Evolutionary conservation across 1,140 invertebrate species (phyloP).

Genomic region (roundworm (Caenorhabditis elegans)): DNA sequence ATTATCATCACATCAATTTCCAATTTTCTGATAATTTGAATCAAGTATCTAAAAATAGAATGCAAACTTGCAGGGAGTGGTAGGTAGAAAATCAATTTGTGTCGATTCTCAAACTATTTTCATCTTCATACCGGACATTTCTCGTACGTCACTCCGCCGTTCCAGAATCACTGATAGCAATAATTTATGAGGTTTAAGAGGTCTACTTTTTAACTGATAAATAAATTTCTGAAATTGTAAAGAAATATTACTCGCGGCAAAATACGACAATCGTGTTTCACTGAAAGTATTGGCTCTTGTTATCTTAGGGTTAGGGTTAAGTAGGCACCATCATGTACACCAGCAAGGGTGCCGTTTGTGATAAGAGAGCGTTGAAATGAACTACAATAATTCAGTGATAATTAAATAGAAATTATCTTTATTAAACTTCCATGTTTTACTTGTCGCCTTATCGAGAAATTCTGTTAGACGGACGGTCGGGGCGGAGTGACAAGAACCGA

Average conservation of each 20-base stretch:
- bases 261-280: no score
- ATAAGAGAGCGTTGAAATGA: not conserved
- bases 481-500: not conserved
- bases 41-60: slow-evolving; percentile 9
- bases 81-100: not conserved
- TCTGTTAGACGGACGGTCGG: not conserved
- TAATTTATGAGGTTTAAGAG: slow-evolving; percentile 11
- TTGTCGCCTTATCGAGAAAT: not conserved
- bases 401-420: not conserved
- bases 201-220: not conserved
- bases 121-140: not conserved
- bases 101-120: no score
- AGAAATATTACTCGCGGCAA: no score
- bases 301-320: no score
- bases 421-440: no score
- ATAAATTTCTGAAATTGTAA: no score
- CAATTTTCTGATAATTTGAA: not conserved
- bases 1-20: not conserved
- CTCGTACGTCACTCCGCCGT: slow-evolving; percentile 2
- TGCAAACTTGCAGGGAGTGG: not conserved
- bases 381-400: slow-evolving; percentile 11
- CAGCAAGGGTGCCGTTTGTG: no score
- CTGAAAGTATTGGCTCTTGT: no score
- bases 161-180: not conserved
- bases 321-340: no score